Evolutionary conservation across 2,888 invertebrate species (phyloP).

Genomic region (Heteromurus nitidus): DNA sequence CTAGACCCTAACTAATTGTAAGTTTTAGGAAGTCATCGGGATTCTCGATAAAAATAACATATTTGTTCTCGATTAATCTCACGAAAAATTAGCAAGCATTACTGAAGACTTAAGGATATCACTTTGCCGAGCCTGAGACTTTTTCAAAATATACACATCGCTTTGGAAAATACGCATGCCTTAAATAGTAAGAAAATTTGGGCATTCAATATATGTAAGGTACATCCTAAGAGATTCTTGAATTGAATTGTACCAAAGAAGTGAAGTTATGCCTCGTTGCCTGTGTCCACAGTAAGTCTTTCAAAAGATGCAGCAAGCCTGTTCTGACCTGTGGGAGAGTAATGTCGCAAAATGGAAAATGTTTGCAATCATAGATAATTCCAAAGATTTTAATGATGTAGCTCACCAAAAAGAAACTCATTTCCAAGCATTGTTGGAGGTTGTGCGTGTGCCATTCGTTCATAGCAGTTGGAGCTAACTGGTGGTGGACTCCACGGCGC

Average conservation of each 20-base stretch:
- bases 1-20: conserved; percentile 1
- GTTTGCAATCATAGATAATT: no score
- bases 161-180: background rate
- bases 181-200: background rate
- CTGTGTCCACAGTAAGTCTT: conserved; percentile 45
- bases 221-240: background rate
- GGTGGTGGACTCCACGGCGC: conserved; percentile 69
- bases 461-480: conserved; percentile 58
- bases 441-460: conserved; percentile 35
- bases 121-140: background rate
- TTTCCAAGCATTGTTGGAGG: conserved; percentile 42
- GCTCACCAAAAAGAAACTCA: conserved; percentile 57
- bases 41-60: conserved; percentile 44
- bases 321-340: conserved; percentile 34
- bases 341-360: no score
- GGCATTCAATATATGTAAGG: background rate
- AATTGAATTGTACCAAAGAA: no score
- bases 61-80: conserved; percentile 14
- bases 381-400: no score
- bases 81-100: background rate
- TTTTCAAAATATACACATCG: conserved; percentile 1
- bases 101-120: background rate
- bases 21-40: conserved; percentile 38
- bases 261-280: conserved; percentile 36
- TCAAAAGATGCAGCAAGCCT: conserved; percentile 43